These are phyloP conservation scores for Merodon equestris DNA, from an alignment of 2,888 invertebrate species.

Conservation along the genomic window DNA sequence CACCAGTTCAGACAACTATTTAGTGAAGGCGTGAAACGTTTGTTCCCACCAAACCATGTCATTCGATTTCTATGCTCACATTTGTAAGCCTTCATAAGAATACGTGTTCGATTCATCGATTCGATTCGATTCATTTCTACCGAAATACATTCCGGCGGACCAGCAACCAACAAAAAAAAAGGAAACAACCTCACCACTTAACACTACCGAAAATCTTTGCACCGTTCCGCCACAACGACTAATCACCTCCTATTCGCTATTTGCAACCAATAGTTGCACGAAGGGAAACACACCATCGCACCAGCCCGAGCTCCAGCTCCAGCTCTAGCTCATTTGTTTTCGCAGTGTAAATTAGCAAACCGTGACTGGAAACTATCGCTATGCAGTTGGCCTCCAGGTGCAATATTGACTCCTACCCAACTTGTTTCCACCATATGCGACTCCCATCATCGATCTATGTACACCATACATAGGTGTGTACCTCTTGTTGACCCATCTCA, in stretches of 20 bases:
- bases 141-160: neutral
- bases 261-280: slow-evolving; percentile 33
- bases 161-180: slow-evolving; percentile 2
- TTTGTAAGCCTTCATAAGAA: slow-evolving; percentile 14
- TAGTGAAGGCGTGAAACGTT: no score
- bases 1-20: no score
- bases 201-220: neutral
- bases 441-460: slow-evolving; percentile 23
- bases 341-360: slow-evolving; percentile 67
- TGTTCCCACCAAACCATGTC: no score
- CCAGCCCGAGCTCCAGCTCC: no score
- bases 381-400: slow-evolving; percentile 60
- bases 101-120: slow-evolving; percentile 30
- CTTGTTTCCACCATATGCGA: slow-evolving; percentile 38
- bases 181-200: slow-evolving; percentile 7
- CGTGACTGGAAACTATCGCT: slow-evolving; percentile 64
- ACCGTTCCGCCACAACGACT: slow-evolving; percentile 1
- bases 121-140: no score
- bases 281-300: slow-evolving; percentile 45
- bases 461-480: no score
- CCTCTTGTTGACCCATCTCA: slow-evolving; percentile 52
- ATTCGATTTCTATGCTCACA: no score
- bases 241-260: slow-evolving; percentile 8
- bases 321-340: slow-evolving; percentile 63
- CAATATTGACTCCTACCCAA: slow-evolving; percentile 42